Evolutionary conservation across 1,140 invertebrate species (phyloP), one percentile per base, ranked within the genome.

Genomic region (Eurosta solidaginis): DNA sequence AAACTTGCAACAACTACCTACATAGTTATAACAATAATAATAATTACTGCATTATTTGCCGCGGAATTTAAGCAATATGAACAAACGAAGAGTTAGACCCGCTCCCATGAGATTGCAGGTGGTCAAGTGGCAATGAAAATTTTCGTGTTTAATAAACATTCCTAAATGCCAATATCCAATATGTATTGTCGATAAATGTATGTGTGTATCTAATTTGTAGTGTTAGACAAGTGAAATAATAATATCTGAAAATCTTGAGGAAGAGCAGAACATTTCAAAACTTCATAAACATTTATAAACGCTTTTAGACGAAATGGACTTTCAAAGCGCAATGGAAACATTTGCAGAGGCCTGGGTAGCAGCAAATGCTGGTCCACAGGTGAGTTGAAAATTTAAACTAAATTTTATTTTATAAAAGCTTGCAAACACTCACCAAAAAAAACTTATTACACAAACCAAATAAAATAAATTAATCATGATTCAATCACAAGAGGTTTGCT

Each of bases 341-440:
- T 97, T 98, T 88, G 96, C 96, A 74, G 96, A 97, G 90, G 96
- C 96, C 80, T 98, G 96, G 96, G 95, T 96, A 82, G 96, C 96
- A 78, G 96, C 96, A 86, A 97, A 96, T 88, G 94, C 94, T 82
- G 86, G 90, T 80, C 89, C 91, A 81, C 92, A 93, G 92, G 92
- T 93, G 59, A 68, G 59, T 68, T 10, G 0, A 47, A 12, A 47
- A 47, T 17, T 17, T 17, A 12, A 47, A 17, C 45, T 3, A 47
- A 47, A 17, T n/a, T n/a, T n/a, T n/a, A n/a, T n/a, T n/a, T n/a
- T n/a, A 47, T 14, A 47, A 47, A 47, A 17, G 45, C 45, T n/a
- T n/a, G n/a, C 7, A 47, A 47, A 3, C 25, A 54, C 5, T 27
- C 27, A 10, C 3, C 50, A 12, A 54, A 7, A 3, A 54, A 54